phyloP scores from a whole-genome alignment of 2,888 invertebrate species.

The Beris chalybata region DNA sequence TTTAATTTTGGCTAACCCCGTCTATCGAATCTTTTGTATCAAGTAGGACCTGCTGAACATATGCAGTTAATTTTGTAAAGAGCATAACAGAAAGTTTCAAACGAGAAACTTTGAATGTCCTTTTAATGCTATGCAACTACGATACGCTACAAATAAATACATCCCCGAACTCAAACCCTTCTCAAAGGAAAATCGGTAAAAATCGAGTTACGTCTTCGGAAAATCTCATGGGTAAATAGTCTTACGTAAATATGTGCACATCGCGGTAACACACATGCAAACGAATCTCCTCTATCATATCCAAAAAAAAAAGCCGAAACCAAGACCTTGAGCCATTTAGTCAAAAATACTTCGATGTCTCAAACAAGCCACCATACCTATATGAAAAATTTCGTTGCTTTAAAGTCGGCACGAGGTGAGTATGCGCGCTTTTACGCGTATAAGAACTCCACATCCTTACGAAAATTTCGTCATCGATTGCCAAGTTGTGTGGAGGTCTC shows the following conservation, averaged over 20 bases:
- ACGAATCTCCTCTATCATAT: constrained; percentile 14
- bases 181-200: constrained; percentile 24
- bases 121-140: no score
- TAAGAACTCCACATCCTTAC: neutral
- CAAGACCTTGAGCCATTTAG: constrained; percentile 1
- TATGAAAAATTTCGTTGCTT: neutral
- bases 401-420: constrained; percentile 19
- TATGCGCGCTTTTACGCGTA: constrained; percentile 19
- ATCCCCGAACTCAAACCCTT: neutral
- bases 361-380: neutral
- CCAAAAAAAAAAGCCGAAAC: constrained; percentile 13
- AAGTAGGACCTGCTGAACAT: no score
- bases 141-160: no score
- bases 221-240: constrained; percentile 32
- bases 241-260: constrained; percentile 32
- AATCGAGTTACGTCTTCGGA: constrained; percentile 29
- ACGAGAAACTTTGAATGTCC: no score
- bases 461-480: constrained; percentile 9
- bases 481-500: neutral
- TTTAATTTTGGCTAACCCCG: no score
- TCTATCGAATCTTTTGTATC: no score
- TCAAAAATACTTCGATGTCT: constrained; percentile 8
- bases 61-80: no score
- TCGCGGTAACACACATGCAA: constrained; percentile 32
- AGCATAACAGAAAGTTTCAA: no score